Percentiles rank a stretch among this genome's conserved stretches.
phyloP scores from a whole-genome alignment of 2,888 invertebrate species.

The Drosophila diplacantha region DNA sequence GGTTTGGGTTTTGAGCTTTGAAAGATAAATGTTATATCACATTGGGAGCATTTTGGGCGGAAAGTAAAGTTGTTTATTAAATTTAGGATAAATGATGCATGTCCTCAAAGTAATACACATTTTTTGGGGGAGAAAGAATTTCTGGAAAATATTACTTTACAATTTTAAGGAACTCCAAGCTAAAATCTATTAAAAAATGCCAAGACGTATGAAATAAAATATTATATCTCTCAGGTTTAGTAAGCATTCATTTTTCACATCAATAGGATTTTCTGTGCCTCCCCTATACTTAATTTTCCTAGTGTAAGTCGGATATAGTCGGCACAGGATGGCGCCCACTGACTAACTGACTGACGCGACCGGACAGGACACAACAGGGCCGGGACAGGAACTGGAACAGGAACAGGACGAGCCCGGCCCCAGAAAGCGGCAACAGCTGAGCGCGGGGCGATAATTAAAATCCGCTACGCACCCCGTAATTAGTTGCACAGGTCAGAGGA shows the following conservation, averaged over 20 bases:
- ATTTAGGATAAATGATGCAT: background rate
- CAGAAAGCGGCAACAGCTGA: constrained; percentile 63
- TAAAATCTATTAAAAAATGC: background rate
- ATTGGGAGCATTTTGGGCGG: background rate
- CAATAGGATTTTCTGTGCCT: background rate
- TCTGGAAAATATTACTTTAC: background rate
- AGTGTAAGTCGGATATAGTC: constrained; percentile 7
- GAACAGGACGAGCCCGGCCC: constrained; percentile 14
- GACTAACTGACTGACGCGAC: constrained; percentile 32
- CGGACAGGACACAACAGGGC: constrained; percentile 13
- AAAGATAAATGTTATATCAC: background rate
- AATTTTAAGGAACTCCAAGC: background rate
- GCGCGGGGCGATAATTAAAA: constrained; percentile 64
- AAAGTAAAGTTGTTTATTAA: background rate
- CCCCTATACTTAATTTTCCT: background rate
- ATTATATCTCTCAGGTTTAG: background rate
- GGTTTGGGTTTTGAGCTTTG: background rate
- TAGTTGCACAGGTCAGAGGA: constrained; percentile 55
- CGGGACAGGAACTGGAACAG: constrained; percentile 22
- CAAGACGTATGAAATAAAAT: too few species aligned
- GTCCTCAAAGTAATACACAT: background rate
- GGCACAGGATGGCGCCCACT: constrained; percentile 36
- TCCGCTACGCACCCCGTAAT: constrained; percentile 71
- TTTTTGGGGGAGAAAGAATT: background rate
- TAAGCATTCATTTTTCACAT: background rate